Conservation (phyloP, 2,888 invertebrate genomes). For the Mesodorylaimus sp. region DNA sequence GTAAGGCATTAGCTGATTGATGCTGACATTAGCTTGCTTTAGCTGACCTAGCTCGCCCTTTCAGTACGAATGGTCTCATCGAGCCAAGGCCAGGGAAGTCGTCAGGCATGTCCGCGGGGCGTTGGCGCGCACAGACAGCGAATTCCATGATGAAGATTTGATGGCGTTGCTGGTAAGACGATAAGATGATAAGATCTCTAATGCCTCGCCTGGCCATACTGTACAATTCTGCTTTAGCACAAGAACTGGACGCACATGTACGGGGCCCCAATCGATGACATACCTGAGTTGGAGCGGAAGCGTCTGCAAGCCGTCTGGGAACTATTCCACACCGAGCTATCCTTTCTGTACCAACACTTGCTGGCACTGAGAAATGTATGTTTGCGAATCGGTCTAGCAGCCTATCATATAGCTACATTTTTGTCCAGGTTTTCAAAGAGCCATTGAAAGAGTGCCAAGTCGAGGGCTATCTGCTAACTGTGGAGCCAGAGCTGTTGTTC, state of each 20-base stretch:
- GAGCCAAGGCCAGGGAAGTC: constrained; percentile 30
- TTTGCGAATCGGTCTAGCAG: not conserved
- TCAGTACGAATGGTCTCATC: constrained; percentile 39
- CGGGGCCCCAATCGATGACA: not conserved
- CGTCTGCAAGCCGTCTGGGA: constrained; percentile 44
- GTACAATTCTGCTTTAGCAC: not conserved
- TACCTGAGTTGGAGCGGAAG: constrained; percentile 25
- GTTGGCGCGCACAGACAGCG: constrained; percentile 20
- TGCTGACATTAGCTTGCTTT: not conserved
- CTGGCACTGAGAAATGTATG: constrained; percentile 44
- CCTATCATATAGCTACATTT: not conserved
- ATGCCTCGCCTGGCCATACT: not conserved
- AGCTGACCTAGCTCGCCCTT: constrained; percentile 3
- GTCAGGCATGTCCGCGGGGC: constrained; percentile 27
- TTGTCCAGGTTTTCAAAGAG: constrained; percentile 44
- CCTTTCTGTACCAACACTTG: constrained; percentile 44
- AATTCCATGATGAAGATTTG: constrained; percentile 24
- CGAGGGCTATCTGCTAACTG: constrained; percentile 45
- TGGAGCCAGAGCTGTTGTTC: constrained; percentile 44
- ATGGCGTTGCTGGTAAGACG: constrained; percentile 19
- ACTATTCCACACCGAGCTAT: constrained; percentile 43
- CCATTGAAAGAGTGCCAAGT: constrained; percentile 46
- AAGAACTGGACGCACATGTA: not conserved
- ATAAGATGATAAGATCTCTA: not conserved
- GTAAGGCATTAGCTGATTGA: constrained; percentile 11